Evolutionary conservation across 2,113 vertebrate species (phyloP).

Genomic region (Excalfactoria chinensis): DNA sequence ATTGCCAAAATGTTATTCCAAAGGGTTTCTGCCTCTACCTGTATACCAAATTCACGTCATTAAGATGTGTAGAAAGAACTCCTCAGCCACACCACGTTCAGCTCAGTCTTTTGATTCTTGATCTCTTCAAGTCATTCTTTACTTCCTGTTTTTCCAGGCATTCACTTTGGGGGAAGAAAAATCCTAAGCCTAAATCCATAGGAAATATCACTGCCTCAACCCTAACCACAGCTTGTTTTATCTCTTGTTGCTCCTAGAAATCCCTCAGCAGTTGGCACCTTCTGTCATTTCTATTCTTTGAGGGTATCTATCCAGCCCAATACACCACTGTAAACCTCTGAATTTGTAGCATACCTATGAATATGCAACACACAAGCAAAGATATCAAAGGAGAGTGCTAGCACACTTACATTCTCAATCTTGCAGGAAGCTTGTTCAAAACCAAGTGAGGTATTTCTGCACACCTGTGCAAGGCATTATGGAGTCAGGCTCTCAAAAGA

Average conservation of each 20-base stretch:
- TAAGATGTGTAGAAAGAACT: neutral
- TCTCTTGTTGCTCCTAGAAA: neutral
- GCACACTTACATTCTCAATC: fast-evolving
- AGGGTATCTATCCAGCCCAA: neutral
- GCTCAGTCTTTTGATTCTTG: neutral
- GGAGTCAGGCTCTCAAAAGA: neutral
- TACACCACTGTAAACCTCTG: neutral
- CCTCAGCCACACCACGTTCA: neutral
- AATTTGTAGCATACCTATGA: neutral
- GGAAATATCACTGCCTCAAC: neutral
- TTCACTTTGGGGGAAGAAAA: neutral
- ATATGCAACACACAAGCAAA: neutral
- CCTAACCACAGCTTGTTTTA: neutral
- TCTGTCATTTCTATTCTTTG: neutral
- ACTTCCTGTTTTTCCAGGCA: neutral
- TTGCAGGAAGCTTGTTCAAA: neutral
- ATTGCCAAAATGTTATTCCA: neutral
- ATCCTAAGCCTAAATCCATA: neutral
- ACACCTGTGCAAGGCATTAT: neutral
- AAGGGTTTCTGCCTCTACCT: neutral
- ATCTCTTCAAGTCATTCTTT: neutral
- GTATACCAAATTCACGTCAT: neutral
- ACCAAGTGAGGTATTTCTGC: neutral
- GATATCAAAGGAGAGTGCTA: neutral
- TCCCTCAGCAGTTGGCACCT: neutral